Conservation (phyloP, 2,888 invertebrate genomes). For the Smittia sp. region DNA sequence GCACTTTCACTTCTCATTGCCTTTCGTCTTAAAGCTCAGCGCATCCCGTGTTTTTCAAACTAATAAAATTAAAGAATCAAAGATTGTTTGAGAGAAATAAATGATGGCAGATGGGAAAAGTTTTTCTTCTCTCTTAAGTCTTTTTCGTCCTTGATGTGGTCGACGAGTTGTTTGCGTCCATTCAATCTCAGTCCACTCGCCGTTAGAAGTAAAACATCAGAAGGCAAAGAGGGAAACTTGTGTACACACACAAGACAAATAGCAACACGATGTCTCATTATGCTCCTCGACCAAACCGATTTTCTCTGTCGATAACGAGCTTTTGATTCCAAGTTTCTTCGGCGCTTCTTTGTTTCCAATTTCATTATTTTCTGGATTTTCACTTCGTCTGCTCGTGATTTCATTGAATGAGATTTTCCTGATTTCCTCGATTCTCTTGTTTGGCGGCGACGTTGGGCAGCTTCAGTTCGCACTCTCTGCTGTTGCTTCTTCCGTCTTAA, state of each 20-base stretch:
- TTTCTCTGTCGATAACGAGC: neutral
- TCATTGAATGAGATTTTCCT: neutral
- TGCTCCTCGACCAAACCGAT: neutral
- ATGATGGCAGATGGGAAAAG: neutral
- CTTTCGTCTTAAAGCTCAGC: neutral
- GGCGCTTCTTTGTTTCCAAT: constrained; percentile 1
- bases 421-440: no score
- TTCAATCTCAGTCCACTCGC: neutral
- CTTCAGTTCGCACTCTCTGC: neutral
- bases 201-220: constrained; percentile 2
- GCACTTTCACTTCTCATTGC: neutral
- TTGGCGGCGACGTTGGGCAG: no score
- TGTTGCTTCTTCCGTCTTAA: neutral
- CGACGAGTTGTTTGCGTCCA: neutral
- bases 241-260: neutral
- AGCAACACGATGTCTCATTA: neutral
- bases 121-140: neutral
- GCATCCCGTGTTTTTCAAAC: neutral
- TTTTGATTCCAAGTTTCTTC: no score
- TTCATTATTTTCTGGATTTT: neutral
- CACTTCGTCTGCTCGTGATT: neutral
- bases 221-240: neutral
- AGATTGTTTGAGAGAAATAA: neutral
- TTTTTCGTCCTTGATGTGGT: neutral
- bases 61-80: constrained; percentile 8